A percentile compares a stretch with the other conserved stretches of the same genome.
These are phyloP conservation scores for Chaetura pelagica DNA, from an alignment of 2,113 vertebrate genomes.

Conservation along the genomic window DNA sequence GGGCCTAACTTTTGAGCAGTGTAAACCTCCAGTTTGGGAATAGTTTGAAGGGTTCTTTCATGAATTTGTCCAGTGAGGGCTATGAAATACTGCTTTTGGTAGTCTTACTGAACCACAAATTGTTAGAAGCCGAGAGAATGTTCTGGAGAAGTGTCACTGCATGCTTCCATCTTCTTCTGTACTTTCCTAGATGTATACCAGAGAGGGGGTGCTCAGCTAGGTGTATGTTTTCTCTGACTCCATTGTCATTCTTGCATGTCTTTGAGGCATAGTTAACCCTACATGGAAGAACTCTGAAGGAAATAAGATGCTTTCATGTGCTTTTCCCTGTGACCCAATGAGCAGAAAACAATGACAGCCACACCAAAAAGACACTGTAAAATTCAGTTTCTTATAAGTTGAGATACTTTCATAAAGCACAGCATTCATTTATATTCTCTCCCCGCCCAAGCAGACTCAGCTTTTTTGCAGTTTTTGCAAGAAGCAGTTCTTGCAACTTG, in stretches of 20 bases:
- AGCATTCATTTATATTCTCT: not conserved
- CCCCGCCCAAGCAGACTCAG: not conserved
- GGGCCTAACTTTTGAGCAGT: not conserved
- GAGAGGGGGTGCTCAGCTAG: not conserved
- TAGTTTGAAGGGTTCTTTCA: not conserved
- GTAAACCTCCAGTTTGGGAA: slow-evolving; percentile 9
- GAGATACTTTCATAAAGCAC: not conserved
- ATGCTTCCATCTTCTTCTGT: not conserved
- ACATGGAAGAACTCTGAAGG: not conserved
- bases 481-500: not conserved
- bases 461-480: not conserved
- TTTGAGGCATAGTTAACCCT: not conserved
- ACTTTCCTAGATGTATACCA: not conserved
- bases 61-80: not conserved
- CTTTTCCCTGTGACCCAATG: not conserved
- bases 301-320: not conserved
- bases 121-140: not conserved
- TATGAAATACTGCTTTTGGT: not conserved
- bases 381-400: not conserved
- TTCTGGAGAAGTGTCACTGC: not conserved
- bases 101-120: not conserved
- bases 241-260: not conserved
- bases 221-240: not conserved
- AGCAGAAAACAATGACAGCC: not conserved
- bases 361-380: not conserved